Conservation (phyloP, 2,888 invertebrate species). For the Margaritifera margaritifera region DNA sequence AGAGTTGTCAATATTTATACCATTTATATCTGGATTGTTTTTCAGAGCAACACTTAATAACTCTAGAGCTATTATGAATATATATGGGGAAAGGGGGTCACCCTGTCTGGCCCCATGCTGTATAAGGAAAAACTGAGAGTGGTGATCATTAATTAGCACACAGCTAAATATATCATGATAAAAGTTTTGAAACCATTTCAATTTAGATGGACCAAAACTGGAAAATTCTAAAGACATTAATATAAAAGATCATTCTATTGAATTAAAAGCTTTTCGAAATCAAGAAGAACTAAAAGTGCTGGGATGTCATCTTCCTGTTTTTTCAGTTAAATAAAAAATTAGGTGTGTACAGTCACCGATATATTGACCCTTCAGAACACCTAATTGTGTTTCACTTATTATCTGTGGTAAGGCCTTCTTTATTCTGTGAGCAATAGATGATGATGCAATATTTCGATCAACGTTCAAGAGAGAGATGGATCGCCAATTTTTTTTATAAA, state of each 20-base stretch:
- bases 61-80: conserved; percentile 13
- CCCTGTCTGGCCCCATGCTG: conserved; percentile 7
- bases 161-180: conserved; percentile 2
- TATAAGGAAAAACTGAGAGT: conserved; percentile 3
- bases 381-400: no score
- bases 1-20: no score
- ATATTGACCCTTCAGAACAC: no score
- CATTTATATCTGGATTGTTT: no score
- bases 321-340: no score
- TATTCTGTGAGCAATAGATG: background rate
- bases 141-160: conserved; percentile 9
- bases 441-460: conserved; percentile 2
- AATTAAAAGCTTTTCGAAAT: no score
- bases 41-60: conserved; percentile 1
- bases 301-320: no score
- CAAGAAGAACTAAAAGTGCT: no score
- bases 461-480: background rate
- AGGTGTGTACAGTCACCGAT: no score
- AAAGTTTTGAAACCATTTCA: background rate
- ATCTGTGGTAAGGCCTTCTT: no score
- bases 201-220: background rate
- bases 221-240: no score
- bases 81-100: conserved; percentile 11
- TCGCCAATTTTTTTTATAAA: conserved; percentile 1
- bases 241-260: no score